These are phyloP conservation scores for Erpobdella octoculata DNA, from an alignment of 2,888 invertebrate species.

Conservation along the genomic window DNA sequence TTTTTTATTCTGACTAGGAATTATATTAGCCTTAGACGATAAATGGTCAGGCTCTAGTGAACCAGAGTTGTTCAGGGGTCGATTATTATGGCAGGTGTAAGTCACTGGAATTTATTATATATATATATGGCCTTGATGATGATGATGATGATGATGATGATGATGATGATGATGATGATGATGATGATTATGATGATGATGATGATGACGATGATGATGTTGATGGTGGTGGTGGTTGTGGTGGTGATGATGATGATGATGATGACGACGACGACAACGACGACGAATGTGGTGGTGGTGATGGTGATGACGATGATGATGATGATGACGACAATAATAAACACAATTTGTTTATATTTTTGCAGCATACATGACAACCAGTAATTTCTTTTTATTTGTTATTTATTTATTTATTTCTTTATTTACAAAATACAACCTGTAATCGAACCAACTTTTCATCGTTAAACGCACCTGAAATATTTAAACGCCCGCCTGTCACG, in stretches of 20 bases:
- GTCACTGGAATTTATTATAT: neutral
- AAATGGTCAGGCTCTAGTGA: too few species aligned
- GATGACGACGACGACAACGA: neutral
- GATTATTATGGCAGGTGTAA: too few species aligned
- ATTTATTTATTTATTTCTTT: too few species aligned
- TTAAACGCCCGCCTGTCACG: too few species aligned
- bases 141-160: conserved; percentile 16
- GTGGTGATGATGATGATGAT: neutral
- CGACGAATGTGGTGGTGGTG: neutral
- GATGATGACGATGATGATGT: conserved; percentile 23
- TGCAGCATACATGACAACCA: too few species aligned
- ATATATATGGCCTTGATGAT: conserved; percentile 4
- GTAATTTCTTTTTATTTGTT: too few species aligned
- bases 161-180: conserved; percentile 24
- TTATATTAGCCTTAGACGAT: neutral
- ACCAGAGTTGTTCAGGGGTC: too few species aligned
- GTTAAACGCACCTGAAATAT: too few species aligned
- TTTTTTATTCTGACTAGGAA: neutral
- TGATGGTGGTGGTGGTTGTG: conserved; percentile 16
- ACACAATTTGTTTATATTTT: too few species aligned
- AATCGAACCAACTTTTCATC: too few species aligned
- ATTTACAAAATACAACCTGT: too few species aligned
- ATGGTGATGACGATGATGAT: neutral
- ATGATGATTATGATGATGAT: conserved; percentile 27
- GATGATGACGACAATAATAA: neutral